Percentiles rank a stretch among this genome's conserved stretches.
Evolutionary conservation across 2,888 invertebrate species (phyloP).

Genomic region (Xanthostigma xanthostigma): DNA sequence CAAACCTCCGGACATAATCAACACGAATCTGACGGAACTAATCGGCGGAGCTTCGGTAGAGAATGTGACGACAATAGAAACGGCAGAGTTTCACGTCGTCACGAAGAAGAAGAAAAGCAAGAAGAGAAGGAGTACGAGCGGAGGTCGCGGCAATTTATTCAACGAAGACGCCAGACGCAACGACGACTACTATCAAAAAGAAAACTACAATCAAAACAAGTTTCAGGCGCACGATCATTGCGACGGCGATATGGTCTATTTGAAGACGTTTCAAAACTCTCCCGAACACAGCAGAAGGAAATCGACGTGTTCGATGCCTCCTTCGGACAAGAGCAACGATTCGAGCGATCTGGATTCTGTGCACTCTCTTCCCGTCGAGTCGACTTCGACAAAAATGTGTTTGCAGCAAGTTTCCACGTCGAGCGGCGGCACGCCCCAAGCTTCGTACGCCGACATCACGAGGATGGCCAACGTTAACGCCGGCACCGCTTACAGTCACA

Average conservation of each 20-base stretch:
- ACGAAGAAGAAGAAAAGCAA: constrained; percentile 69
- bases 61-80: constrained; percentile 27
- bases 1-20: constrained; percentile 14
- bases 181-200: constrained; percentile 2
- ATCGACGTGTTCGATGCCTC: constrained; percentile 66
- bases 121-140: constrained; percentile 41
- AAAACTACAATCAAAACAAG: neutral
- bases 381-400: constrained; percentile 13
- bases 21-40: constrained; percentile 23
- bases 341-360: constrained; percentile 75
- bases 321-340: constrained; percentile 67
- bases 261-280: constrained; percentile 16
- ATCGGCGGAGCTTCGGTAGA: constrained; percentile 19
- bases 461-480: constrained; percentile 30
- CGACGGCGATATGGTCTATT: constrained; percentile 12
- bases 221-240: constrained; percentile 6
- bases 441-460: constrained; percentile 74
- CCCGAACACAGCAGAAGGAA: constrained; percentile 37
- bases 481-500: neutral
- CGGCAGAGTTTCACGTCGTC: constrained; percentile 67
- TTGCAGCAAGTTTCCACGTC: constrained; percentile 19
- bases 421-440: constrained; percentile 33
- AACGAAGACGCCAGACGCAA: constrained; percentile 7
- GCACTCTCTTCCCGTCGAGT: constrained; percentile 60
- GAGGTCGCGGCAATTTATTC: constrained; percentile 21